A percentile compares a stretch with the other conserved stretches of the same genome.
phyloP scores from a whole-genome alignment of 2,113 vertebrate species.

The Eublepharis macularius region DNA sequence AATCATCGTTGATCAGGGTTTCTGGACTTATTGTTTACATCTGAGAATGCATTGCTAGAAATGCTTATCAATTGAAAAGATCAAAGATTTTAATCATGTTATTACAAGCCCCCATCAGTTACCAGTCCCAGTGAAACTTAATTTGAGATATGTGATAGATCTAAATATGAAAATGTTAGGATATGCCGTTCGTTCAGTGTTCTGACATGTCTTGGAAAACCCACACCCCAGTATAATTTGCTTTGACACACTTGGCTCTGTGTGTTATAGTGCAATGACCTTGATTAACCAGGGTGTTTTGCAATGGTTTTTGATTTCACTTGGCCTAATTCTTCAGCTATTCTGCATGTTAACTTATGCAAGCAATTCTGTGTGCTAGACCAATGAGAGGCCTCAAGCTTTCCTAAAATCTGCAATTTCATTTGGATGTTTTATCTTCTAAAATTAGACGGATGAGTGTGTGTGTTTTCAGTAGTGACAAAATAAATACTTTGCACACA shows the following conservation, averaged over 20 bases:
- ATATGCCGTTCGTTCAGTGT: not conserved
- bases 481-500: not conserved
- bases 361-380: constrained; percentile 34
- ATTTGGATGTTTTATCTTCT: not conserved
- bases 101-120: not conserved
- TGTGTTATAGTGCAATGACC: not conserved
- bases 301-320: constrained; percentile 9
- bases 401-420: no score
- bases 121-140: not conserved
- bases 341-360: constrained; percentile 31
- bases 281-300: rapidly evolving
- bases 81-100: not conserved
- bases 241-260: constrained; percentile 15
- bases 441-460: not conserved
- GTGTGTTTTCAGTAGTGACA: not conserved
- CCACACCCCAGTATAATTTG: not conserved
- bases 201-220: not conserved
- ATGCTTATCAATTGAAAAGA: not conserved
- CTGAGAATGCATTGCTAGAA: no score
- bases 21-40: no score
- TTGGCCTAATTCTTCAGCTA: constrained; percentile 37
- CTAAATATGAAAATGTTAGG: not conserved
- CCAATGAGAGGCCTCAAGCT: not conserved
- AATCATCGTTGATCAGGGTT: no score
- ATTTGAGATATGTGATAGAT: not conserved